Conservation (phyloP, 2,888 invertebrate species). For the Ceraclea dissimilis region DNA sequence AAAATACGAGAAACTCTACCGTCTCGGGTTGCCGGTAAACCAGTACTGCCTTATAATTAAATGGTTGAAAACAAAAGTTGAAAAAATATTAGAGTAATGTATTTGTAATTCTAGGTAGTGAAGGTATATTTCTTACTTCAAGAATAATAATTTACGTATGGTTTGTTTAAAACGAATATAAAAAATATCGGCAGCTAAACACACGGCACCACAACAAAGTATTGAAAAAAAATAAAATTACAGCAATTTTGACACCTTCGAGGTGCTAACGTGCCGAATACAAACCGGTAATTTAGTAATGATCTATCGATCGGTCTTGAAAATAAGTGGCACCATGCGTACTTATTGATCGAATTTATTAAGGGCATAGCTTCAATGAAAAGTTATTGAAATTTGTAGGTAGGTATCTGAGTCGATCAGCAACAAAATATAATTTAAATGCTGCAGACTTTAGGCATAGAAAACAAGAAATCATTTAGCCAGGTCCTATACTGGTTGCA, state of each 20-base stretch:
- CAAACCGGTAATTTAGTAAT: constrained; percentile 4
- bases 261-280: constrained; percentile 41
- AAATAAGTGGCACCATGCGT: constrained; percentile 1
- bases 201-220: constrained; percentile 4
- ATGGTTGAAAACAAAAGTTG: not conserved
- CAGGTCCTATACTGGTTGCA: too few relatives aligned
- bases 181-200: not conserved
- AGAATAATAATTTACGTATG: not conserved
- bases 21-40: not conserved
- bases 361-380: not conserved
- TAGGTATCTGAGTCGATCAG: too few relatives aligned
- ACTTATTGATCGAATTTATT: not conserved
- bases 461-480: too few relatives aligned
- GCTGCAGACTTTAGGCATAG: too few relatives aligned
- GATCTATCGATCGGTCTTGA: constrained; percentile 2
- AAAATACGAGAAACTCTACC: not conserved
- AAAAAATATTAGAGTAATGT: not conserved
- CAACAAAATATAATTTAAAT: too few relatives aligned
- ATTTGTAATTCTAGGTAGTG: too few relatives aligned
- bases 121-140: not conserved
- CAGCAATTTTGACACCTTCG: constrained; percentile 50
- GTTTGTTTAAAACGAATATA: not conserved
- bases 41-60: not conserved
- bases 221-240: constrained; percentile 35
- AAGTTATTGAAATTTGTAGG: too few relatives aligned